Base-by-base conservation (phyloP, 2,888 invertebrate genomes). In the Acleris literana region DNA sequence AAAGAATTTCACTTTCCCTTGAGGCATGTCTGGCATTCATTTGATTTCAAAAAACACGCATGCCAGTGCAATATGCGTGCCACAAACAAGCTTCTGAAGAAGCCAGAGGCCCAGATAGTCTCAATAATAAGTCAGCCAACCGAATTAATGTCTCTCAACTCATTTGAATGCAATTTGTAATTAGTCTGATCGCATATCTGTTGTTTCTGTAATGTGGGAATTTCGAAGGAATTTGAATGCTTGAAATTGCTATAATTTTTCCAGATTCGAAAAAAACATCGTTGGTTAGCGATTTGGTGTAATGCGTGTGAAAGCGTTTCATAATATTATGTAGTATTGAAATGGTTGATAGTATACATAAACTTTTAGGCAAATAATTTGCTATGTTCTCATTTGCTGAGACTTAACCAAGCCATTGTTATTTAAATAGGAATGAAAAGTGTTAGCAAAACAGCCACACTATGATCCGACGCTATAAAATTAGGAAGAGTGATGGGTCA, bases 41-140 rank as follows among this genome's bases (percentile, higher is more conserved):
- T 59, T 71, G 68, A 71, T 57, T 70, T 67, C 33, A 33, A 33
- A 72, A 71, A 71, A 71, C 67, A 63, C 66, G 46, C 46, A 17
- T 79, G 83, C 58, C 63, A 54, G 83, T 84, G 84, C 77, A 72
- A 79, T 83, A 85, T 85, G 84, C 84, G 85, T 84, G 86, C 54
- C 69, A 68, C 70, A 71, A 65, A 71, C 64, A 62, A 72, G 83
- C 89, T 87, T 81, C 90, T 84, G 76, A 76, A 77, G 88, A 83
- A 88, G 89, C 88, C 87, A 80, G 76, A 70, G 86, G 87, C 84
- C 22, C 49, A 61, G 33, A 44, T 11, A 44, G 29, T 55, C 29
- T 29, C 43, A 59, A 44, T 29, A 7, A 43, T 46, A 48, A 25
- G 25, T 25, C 20, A 49, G 49, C 39, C 25, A 64, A 7, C 16